These are phyloP conservation scores for Tipula unca DNA, from an alignment of 2,888 invertebrate genomes.

Conservation along the genomic window DNA sequence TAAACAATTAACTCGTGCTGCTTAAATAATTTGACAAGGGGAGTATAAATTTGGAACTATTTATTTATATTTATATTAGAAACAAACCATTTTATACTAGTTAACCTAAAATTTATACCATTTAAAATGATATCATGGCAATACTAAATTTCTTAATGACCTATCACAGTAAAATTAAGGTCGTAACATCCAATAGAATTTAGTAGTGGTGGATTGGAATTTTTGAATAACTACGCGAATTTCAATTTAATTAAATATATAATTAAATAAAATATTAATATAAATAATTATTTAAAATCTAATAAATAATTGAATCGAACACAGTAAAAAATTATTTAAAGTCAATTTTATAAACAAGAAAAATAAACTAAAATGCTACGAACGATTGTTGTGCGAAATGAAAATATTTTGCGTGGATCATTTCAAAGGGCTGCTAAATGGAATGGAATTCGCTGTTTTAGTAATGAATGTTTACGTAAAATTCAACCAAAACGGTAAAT, in stretches of 20 bases:
- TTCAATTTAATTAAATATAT: background rate
- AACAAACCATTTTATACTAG: background rate
- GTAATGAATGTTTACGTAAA: constrained; percentile 53
- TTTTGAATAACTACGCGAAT: background rate
- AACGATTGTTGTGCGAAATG: constrained; percentile 62
- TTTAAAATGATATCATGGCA: background rate
- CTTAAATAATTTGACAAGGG: background rate
- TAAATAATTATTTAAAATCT: background rate
- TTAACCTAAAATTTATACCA: background rate
- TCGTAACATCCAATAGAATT: constrained; percentile 8
- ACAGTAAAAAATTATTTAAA: background rate
- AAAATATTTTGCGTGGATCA: constrained; percentile 51
- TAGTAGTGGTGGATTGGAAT: background rate
- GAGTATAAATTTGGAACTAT: background rate
- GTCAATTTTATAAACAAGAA: background rate
- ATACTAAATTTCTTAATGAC: background rate
- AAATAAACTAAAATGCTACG: constrained; percentile 52
- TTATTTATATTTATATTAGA: no score
- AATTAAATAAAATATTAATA: background rate
- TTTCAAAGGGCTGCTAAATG: constrained; percentile 51
- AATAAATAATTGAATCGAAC: background rate
- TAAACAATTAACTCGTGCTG: background rate
- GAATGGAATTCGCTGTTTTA: constrained; percentile 52
- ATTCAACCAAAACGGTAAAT: constrained; percentile 50
- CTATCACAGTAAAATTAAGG: constrained; percentile 14